These are phyloP conservation scores for Pelagia noctiluca DNA, from an alignment of 30 jellyfish, hydroid and myxozoan species.

Conservation along the genomic window DNA sequence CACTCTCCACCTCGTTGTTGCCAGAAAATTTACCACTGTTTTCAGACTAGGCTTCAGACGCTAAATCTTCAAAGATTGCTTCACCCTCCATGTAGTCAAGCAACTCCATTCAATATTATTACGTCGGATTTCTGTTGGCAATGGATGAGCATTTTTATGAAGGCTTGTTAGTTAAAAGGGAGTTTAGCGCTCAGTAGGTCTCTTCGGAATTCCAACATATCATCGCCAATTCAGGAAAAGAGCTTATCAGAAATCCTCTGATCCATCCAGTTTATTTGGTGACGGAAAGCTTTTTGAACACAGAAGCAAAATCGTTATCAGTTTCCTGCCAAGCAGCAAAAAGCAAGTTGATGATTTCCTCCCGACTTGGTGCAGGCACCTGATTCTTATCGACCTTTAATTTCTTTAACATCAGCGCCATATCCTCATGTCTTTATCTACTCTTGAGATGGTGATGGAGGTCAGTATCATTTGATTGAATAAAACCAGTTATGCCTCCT, in stretches of 20 bases:
- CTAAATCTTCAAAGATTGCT: slow-evolving; percentile 21
- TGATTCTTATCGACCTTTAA: slow-evolving; percentile 32
- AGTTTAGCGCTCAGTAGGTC: neutral
- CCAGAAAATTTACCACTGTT: slow-evolving; percentile 21
- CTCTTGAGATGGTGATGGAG: slow-evolving; percentile 41
- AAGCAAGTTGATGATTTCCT: slow-evolving; percentile 52
- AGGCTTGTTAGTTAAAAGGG: slow-evolving; percentile 37
- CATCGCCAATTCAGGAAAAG: neutral
- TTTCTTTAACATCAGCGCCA: slow-evolving; percentile 52
- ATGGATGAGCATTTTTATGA: slow-evolving; percentile 20
- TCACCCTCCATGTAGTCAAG: slow-evolving; percentile 47
- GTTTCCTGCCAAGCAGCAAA: slow-evolving; percentile 23
- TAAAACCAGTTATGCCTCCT: slow-evolving; percentile 72
- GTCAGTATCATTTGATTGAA: slow-evolving; percentile 62
- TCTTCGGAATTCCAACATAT: neutral
- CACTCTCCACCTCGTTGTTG: slow-evolving; percentile 35
- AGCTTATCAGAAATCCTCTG: slow-evolving; percentile 37
- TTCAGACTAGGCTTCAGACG: slow-evolving; percentile 25
- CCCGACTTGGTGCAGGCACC: slow-evolving; percentile 58
- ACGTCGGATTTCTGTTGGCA: slow-evolving; percentile 53
- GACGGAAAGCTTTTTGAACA: slow-evolving; percentile 42
- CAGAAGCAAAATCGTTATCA: neutral
- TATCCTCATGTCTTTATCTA: slow-evolving; percentile 44
- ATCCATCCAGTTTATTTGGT: slow-evolving; percentile 60
- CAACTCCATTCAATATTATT: slow-evolving; percentile 31